phyloP scores from a whole-genome alignment of 2,797 vertebrate species.

The Eulemur rubriventer region DNA sequence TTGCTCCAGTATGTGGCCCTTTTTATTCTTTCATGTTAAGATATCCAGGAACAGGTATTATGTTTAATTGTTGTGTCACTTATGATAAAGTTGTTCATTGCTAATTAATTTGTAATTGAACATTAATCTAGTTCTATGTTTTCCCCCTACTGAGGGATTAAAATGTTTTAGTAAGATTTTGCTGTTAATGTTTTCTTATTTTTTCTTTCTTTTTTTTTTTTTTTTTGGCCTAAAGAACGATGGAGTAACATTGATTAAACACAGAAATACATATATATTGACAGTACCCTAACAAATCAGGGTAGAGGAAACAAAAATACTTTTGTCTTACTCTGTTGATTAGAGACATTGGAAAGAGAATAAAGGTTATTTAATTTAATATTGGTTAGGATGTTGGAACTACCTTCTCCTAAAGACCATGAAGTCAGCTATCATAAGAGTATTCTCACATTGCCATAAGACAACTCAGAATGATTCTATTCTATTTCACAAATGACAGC shows the following conservation, averaged over 20 bases:
- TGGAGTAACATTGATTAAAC: background rate
- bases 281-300: background rate
- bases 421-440: background rate
- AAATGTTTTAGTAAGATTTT: background rate
- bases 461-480: background rate
- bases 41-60: background rate
- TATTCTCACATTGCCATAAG: background rate
- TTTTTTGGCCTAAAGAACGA: background rate
- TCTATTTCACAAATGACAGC: background rate
- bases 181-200: background rate
- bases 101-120: background rate
- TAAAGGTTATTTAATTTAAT: background rate
- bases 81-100: background rate
- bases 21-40: background rate
- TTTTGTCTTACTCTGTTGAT: background rate
- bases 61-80: background rate
- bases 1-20: background rate
- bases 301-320: background rate
- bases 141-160: background rate
- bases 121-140: background rate
- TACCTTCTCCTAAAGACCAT: background rate
- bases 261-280: background rate
- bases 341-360: background rate
- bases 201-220: background rate
- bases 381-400: background rate